Base-by-base conservation (phyloP, 2,888 invertebrate genomes). In the Falcaria lacertinaria region DNA sequence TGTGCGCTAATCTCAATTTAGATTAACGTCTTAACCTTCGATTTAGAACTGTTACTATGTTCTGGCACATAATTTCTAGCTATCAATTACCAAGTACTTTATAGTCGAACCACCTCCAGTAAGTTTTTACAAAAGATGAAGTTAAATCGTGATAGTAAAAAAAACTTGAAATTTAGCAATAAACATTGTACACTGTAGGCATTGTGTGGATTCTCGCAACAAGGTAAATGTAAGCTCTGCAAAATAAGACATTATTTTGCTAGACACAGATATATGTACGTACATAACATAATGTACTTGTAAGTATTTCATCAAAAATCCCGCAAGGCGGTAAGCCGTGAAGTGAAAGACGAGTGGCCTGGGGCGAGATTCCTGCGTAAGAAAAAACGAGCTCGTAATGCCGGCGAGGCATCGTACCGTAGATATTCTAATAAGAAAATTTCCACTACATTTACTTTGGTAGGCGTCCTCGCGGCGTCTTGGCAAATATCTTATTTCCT, bases 401-500 rank as follows among this genome's bases (percentile, higher is more conserved):
- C 73, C 69, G 69, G 69, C 74, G 78, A 86, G 79, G 87, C 87
- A 86, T 81, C 88, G 86, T 84, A 85, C 74, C 89, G 87, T 86
- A 79, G 87, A 87, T 86, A 89, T 88, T 88, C 87, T 89, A 89
- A 90, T 89, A 89, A 87, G 89, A 89, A 89, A 89, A 89, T 89
- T 89, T 89, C 89, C 89, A 90, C 82, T 91, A 91, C 87, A 86
- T 89, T 89, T 89, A 89, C 86, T 84, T 80, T 80, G 81, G 80
- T 82, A 81, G 82, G 83, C 81, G 79, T 79, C 80, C 79, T 83
- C 86, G 89, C 85, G 84, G 89, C 90, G 89, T 89, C 90, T 89
- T 83, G 77, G 89, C 89, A 89, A 89, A 90, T 89, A 89, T 89
- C 89, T 89, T 89, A 90, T 89, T 90, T 89, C 90, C 89, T 89